phyloP scores from a whole-genome alignment of 2,113 vertebrate species.

The Cyanoliseus patagonus region DNA sequence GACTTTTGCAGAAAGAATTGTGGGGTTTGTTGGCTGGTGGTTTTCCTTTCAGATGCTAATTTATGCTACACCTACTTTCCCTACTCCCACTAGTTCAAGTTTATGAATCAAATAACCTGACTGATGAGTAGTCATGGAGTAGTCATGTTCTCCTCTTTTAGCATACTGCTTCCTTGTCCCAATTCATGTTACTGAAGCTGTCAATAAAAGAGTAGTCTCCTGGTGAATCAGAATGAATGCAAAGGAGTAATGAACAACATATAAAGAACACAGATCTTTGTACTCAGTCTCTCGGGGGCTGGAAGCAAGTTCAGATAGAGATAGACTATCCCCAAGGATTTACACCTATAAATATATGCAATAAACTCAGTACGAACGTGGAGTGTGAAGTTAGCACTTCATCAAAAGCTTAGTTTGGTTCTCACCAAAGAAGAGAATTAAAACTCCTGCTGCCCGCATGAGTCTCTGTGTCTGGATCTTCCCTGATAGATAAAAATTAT shows the following conservation, averaged over 20 bases:
- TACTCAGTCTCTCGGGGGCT: background rate
- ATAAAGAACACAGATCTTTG: background rate
- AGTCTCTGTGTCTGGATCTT: background rate
- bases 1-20: background rate
- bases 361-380: constrained; percentile 15
- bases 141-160: constrained; percentile 18
- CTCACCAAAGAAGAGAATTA: constrained; percentile 51
- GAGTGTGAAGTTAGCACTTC: constrained; percentile 35
- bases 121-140: background rate
- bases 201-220: constrained; percentile 2
- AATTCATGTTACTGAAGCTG: constrained; percentile 39
- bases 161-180: constrained; percentile 19
- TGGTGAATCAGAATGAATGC: constrained; percentile 25
- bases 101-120: constrained; percentile 58
- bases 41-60: constrained; percentile 35
- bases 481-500: constrained; percentile 21
- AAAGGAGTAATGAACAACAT: constrained; percentile 5
- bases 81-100: background rate
- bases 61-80: background rate
- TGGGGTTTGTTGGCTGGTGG: background rate
- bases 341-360: constrained; percentile 9
- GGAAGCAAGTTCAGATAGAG: constrained; percentile 2
- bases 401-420: constrained; percentile 44
- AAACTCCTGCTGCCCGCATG: constrained; percentile 21
- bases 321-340: constrained; percentile 6